Base-by-base conservation (phyloP, 2,888 invertebrate genomes). In the Drosophila trichaetosa region DNA sequence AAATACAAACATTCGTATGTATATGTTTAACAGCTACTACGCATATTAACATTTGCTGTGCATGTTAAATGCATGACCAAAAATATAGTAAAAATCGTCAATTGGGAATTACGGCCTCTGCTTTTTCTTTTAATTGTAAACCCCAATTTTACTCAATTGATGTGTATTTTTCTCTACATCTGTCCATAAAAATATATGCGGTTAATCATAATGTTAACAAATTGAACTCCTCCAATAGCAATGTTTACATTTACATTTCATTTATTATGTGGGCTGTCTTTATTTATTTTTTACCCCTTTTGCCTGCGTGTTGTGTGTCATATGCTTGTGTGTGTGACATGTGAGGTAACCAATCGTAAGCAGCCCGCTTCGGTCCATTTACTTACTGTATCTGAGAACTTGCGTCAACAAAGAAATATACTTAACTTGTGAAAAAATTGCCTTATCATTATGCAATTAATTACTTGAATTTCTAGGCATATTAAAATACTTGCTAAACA, bases 361-460 rank as follows among this genome's bases (percentile, higher is more conserved):
- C 24, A 24, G 24, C 8, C 21, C 16, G 16, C 21, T 24, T 46
- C 16, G 24, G 46, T 46, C 24, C 24, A 46, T 46, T 24, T 46
- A 46, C 21, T 16, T 24, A 46, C 8, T 7, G 46, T 24, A 46
- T 46, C 24, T 46, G 46, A 46, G 24, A 4, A 8, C 16, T 24
- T 46, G 46, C 21, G 46, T 16, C 24, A 46, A 24, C 46, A 46
- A 46, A 46, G 13, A 21, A 21, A 21, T 21, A 21, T 16, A 21
- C 21, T 21, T 46, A 16, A 46, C 16, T 46, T 24, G 16, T 46
- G 21, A 24, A 24, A 21, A 46, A 46, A 24, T 46, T 7, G 24
- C 8, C 13, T 58, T 64, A 58, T 65, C 51, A 40, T 31, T 57
- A 33, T 42, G 52, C 40, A 52, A 65, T 51, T 52, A 65, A 65